Conservation (phyloP, 2,113 vertebrate species). For the Labrus mixtus region DNA sequence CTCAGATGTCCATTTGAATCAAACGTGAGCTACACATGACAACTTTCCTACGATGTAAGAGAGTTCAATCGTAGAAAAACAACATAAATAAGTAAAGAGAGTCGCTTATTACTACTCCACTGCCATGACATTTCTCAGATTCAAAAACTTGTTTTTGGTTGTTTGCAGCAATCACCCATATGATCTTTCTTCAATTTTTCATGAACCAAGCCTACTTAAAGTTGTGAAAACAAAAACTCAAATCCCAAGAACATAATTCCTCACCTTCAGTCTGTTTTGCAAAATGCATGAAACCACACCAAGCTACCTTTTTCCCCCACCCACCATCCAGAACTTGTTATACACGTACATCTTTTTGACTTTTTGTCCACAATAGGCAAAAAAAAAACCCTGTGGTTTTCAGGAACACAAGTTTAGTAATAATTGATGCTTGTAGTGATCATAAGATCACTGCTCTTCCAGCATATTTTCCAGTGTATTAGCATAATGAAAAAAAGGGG, state of each 20-base stretch:
- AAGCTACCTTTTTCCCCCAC: slow-evolving; percentile 8
- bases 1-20: no score
- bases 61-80: not conserved
- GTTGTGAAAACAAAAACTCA: not conserved
- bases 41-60: no score
- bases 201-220: not conserved
- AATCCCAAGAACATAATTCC: not conserved
- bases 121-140: not conserved
- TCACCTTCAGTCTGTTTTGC: slow-evolving; percentile 14
- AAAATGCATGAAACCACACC: slow-evolving; percentile 9
- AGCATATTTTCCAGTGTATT: not conserved
- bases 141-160: not conserved
- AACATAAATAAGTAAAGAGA: not conserved
- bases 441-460: not conserved
- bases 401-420: not conserved
- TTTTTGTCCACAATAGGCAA: no score
- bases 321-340: not conserved
- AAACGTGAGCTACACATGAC: no score
- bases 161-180: not conserved
- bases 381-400: not conserved
- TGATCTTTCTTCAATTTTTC: not conserved
- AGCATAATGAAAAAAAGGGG: not conserved
- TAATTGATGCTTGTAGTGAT: not conserved
- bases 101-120: not conserved
- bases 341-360: no score